Percentiles rank a stretch among this genome's conserved stretches.
phyloP scores from a whole-genome alignment of 1,140 invertebrate species.

The Achatina immaculata region DNA sequence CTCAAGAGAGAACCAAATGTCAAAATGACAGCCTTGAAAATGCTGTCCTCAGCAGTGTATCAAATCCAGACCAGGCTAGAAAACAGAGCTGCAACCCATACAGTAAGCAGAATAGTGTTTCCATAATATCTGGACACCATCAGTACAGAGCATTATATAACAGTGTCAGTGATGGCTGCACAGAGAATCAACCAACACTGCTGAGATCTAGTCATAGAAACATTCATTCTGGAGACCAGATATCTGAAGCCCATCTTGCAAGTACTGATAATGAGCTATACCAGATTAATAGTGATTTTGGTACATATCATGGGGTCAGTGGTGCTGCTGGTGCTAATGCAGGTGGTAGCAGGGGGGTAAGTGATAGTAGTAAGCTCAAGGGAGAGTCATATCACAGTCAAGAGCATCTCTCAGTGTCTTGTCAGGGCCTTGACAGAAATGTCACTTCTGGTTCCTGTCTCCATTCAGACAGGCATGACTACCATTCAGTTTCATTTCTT shows the following conservation, averaged over 20 bases:
- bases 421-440: not conserved
- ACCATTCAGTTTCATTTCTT: too few relatives aligned
- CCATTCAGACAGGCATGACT: too few relatives aligned
- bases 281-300: too few relatives aligned
- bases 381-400: not conserved
- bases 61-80: not conserved
- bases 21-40: not conserved
- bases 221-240: not conserved
- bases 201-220: not conserved
- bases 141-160: not conserved
- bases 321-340: too few relatives aligned
- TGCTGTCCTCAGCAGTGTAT: too few relatives aligned
- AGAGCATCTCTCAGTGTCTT: too few relatives aligned
- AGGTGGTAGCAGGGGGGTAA: too few relatives aligned
- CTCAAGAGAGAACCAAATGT: not conserved
- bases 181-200: not conserved
- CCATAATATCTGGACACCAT: not conserved
- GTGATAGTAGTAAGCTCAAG: not conserved
- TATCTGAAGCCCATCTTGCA: too few relatives aligned
- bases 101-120: not conserved
- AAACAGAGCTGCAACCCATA: not conserved
- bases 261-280: too few relatives aligned
- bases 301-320: too few relatives aligned
- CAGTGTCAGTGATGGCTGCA: not conserved
- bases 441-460: too few relatives aligned